Base-by-base conservation (phyloP, 2,888 invertebrate genomes). In the Lamproptera curius region DNA sequence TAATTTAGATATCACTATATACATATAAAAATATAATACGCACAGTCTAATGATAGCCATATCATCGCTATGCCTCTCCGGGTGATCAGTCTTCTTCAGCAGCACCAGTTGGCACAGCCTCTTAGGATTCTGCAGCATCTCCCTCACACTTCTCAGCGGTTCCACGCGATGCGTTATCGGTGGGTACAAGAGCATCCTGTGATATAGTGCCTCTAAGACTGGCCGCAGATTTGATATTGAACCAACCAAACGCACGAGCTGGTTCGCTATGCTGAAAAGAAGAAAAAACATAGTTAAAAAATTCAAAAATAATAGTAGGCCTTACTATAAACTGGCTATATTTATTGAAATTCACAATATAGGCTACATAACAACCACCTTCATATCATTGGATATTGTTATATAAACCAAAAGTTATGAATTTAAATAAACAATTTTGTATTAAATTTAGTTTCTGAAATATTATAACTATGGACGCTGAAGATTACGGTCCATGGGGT, bases 121-220 rank as follows among this genome's bases (percentile, higher is more conserved):
- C 62, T 93, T 94, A 0, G 96, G 95, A 59, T 93, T 93, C 56
- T 92, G 90, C 14, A 95, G 85, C 16, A 97, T 84, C 81, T 97
- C 97, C 56, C 94, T 91, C 1, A 95, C 90, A 56, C 96, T 95
- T 53, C 94, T 91, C 17, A 98, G 69, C 0, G 97, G 94, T 62
- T 97, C 97, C 6, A 95, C 90, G 34, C 97, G 90, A 70, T 96
- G 95, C 34, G 93, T 90, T 0, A 95, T 93, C 0, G 95, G 94
- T 11, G 97, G 97, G 76, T 97, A 92, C 0, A 97, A 88, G 2
- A 97, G 81, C 94, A 97, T 96, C 46, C 97, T 90, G 76, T 98
- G 97, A 70, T 97, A 97, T 1, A 98, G 88, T 0, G 97, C 97
- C 72, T 97, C 97, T 36, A 98, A 80, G 34, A 97, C 97, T 6